Percentiles rank a stretch among this genome's conserved stretches.
These are phyloP conservation scores for Esperia sulphurella DNA, from an alignment of 2,888 invertebrate genomes.

Conservation along the genomic window DNA sequence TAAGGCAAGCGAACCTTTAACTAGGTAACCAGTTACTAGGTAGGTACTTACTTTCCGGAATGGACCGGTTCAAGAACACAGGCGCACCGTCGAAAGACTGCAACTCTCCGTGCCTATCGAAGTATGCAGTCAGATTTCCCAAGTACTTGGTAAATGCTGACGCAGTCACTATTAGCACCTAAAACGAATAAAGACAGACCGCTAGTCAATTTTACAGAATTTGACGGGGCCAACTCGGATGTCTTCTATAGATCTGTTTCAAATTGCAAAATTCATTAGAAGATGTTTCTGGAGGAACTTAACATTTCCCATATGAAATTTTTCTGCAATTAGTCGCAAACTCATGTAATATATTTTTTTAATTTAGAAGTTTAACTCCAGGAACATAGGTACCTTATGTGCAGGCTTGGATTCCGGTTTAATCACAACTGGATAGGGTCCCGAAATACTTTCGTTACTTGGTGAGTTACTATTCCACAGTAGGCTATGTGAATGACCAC, in stretches of 20 bases:
- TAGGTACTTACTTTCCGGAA: conserved; percentile 82
- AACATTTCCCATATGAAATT: no score
- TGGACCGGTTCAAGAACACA: conserved; percentile 80
- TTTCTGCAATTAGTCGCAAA: no score
- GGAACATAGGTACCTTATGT: conserved; percentile 52
- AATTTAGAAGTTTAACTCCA: background rate
- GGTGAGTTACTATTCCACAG: conserved; percentile 81
- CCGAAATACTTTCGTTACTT: conserved; percentile 75
- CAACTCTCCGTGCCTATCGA: conserved; percentile 83
- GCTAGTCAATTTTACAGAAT: no score
- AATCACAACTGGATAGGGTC: conserved; percentile 84
- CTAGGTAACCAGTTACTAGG: background rate
- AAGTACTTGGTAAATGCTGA: conserved; percentile 86
- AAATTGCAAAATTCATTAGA: no score
- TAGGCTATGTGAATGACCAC: conserved; percentile 90
- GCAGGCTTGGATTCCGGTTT: conserved; percentile 34
- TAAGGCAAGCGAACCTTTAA: no score
- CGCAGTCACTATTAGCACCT: conserved; percentile 85
- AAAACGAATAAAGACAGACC: background rate
- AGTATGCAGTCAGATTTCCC: conserved; percentile 85
- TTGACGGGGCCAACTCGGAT: no score
- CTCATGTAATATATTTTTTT: no score
- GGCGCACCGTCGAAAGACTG: conserved; percentile 84
- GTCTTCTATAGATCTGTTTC: no score
- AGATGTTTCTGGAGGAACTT: no score